phyloP scores from a whole-genome alignment of 2,888 invertebrate species.

The Noctua janthina region DNA sequence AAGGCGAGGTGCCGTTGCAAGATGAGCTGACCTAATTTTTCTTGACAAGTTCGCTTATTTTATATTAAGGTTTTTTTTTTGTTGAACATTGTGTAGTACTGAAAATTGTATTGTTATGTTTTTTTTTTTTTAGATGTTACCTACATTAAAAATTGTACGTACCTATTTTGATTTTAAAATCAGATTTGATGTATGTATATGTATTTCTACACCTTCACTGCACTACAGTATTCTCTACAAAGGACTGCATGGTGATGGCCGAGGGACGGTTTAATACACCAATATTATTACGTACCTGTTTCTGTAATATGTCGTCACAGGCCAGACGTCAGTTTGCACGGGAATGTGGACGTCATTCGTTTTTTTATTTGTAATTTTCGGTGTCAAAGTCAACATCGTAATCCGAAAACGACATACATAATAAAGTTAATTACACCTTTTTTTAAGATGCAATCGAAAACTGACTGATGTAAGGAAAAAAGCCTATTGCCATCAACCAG shows the following conservation, averaged over 20 bases:
- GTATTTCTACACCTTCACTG: no score
- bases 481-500: not conserved
- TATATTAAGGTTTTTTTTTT: not conserved
- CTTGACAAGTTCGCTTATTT: not conserved
- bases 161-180: not conserved
- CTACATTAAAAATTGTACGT: not conserved
- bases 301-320: not conserved
- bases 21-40: not conserved
- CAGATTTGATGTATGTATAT: not conserved
- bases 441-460: not conserved
- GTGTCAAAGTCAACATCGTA: not conserved
- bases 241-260: conserved; percentile 24
- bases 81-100: not conserved
- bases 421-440: not conserved
- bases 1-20: conserved; percentile 21
- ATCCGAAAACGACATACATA: not conserved
- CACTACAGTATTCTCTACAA: conserved; percentile 8
- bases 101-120: not conserved
- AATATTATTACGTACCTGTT: conserved; percentile 5
- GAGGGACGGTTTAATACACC: not conserved
- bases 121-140: no score
- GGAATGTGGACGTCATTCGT: conserved; percentile 1
- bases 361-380: not conserved
- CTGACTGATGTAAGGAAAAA: not conserved
- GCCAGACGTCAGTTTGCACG: not conserved